Evolutionary conservation across 2,113 vertebrate species (phyloP).

Genomic region (Stomatorhinus ivindoensis): DNA sequence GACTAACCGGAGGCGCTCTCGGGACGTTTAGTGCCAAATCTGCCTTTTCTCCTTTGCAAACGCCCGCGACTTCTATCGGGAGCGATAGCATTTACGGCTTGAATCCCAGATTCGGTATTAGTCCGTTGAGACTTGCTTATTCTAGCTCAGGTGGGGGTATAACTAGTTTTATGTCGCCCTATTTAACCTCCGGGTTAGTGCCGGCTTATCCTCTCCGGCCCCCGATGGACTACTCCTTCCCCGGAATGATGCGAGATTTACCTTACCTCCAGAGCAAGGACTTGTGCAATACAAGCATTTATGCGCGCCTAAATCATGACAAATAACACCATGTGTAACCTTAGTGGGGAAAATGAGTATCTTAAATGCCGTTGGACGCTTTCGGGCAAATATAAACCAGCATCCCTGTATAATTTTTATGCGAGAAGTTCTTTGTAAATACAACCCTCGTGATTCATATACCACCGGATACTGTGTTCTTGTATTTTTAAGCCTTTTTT

Average conservation of each 20-base stretch:
- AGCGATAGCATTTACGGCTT: conserved; percentile 59
- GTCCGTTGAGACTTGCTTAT: conserved; percentile 65
- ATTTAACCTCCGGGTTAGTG: conserved; percentile 67
- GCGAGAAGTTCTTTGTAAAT: background rate
- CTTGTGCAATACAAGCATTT: conserved; percentile 48
- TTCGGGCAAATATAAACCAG: background rate
- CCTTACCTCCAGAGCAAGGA: conserved; percentile 66
- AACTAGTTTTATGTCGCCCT: conserved; percentile 66
- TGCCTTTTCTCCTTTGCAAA: conserved; percentile 70
- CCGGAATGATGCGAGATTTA: conserved; percentile 66
- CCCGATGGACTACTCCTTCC: conserved; percentile 64
- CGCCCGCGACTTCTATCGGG: conserved; percentile 38
- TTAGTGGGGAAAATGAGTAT: background rate
- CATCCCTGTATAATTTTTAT: background rate
- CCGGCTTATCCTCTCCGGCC: conserved; percentile 69
- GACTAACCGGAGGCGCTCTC: conserved; percentile 46
- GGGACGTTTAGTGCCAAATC: conserved; percentile 59
- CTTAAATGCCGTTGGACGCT: background rate
- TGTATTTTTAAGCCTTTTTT: background rate
- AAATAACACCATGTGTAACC: conserved; percentile 37
- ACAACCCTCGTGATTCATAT: background rate
- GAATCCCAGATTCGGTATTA: conserved; percentile 62
- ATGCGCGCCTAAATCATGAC: conserved; percentile 53
- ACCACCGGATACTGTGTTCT: background rate
- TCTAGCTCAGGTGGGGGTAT: conserved; percentile 59